phyloP scores from a whole-genome alignment of 2,888 invertebrate species.

The Hypsopygia costalis region DNA sequence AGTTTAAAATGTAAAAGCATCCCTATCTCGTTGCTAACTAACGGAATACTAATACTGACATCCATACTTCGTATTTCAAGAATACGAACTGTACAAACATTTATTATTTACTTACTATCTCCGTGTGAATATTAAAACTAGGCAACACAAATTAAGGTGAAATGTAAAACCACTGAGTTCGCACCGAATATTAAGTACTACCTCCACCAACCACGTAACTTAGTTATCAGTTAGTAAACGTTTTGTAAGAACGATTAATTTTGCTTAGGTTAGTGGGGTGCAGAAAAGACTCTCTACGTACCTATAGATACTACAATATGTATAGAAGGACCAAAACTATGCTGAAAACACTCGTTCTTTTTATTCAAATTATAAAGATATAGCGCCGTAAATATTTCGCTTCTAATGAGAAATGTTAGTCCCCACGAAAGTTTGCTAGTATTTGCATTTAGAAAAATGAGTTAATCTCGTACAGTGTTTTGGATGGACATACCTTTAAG shows the following conservation, averaged over 20 bases:
- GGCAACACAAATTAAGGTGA: constrained; percentile 6
- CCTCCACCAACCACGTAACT: too few relatives aligned
- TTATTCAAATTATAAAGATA: too few relatives aligned
- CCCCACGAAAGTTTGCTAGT: too few relatives aligned
- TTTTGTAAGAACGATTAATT: not conserved
- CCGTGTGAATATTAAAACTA: constrained; percentile 1
- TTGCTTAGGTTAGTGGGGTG: not conserved
- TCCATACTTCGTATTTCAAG: constrained; percentile 10
- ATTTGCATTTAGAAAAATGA: not conserved
- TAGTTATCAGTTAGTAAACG: too few relatives aligned
- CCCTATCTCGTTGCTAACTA: constrained; percentile 12
- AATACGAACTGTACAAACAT: constrained; percentile 15
- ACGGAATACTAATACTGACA: constrained; percentile 13
- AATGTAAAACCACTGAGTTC: constrained; percentile 1
- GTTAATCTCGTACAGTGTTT: too few relatives aligned
- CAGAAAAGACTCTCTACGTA: not conserved
- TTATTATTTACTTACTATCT: constrained; percentile 4
- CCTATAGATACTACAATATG: not conserved
- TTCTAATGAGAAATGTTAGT: too few relatives aligned
- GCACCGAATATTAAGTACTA: not conserved
- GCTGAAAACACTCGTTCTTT: not conserved
- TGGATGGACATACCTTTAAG: constrained; percentile 11
- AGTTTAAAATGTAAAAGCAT: constrained; percentile 18
- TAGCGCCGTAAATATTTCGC: too few relatives aligned
- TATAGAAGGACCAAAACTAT: not conserved